Base-by-base conservation (phyloP, 1,140 invertebrate genomes). In the Diabrotica virgifera region DNA sequence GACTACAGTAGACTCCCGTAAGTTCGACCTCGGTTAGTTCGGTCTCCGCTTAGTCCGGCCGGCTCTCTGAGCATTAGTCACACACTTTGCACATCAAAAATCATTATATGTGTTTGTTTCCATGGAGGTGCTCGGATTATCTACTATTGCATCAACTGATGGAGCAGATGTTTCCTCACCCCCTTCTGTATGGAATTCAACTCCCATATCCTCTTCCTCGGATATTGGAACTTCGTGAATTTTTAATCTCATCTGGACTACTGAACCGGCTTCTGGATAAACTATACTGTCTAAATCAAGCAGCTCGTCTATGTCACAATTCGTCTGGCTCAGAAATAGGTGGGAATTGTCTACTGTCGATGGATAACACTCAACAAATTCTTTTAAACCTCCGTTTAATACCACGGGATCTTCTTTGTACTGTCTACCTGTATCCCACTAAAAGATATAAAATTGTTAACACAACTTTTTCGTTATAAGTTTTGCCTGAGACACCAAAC, bases 341-440 rank as follows among this genome's bases (percentile, higher is more conserved):
- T 82, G 83, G 0, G 91, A 84, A 81, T 94, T 90, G 40, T 91
- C 92, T 35, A 87, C 87, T 52, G 83, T 79, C 9, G 83, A 83
- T 6, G 94, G 94, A 78, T 94, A 96, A 59, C 82, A 85, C 24
- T 88, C 79, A n/a, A 91, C 74, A 86, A 93, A 94, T 69, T 92
- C 87, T 38, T 88, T 84, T 77, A 92, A 94, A 8, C 94, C 94
- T 10, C 91, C 91, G 58, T 87, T 80, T 9, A 96, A 76, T 5
- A 92, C 83, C 12, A 87, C 75, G 9, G 90, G 88, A 53, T 86
- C 83, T 36, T 84, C 83, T 36, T 86, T 84, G 69, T 92, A 87
- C 2, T 83, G 85, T 6, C 84, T 82, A 66, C 84, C 82, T 0
- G 84, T 80, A 80, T 95, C 92, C 90, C 90, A 95, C 85, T 92